Evolutionary conservation across 2,888 invertebrate species (phyloP), one percentile per base, ranked within the genome.

Genomic region (Dexiosoma caninum): DNA sequence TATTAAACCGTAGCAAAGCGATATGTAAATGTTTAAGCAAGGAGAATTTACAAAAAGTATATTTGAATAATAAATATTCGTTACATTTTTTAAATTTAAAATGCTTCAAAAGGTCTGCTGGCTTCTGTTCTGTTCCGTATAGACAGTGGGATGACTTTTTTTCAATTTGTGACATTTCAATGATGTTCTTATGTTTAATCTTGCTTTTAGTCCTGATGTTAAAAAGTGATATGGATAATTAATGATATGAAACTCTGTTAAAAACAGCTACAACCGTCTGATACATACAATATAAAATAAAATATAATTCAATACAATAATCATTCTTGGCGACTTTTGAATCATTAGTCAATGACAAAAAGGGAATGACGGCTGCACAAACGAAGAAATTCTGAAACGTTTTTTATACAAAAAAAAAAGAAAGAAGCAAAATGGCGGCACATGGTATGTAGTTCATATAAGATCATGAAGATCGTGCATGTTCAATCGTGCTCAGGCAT

Each of bases 311-410:
- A 59, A 51, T 75, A 64, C 42, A 42, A 35, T 49, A 49, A 66
- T 79, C 59, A 70, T 57, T 44, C 16, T 14, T 46, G 49, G 19
- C 53, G 79, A 12, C 51, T 75, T 44, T n/a, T n/a, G 59, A 64
- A 42, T 71, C 70, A 75, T 75, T 74, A 75, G 70, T 53, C 64
- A 70, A 32, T 32, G 44, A 49, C 53, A 70, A 71, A 62, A 40
- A 14, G 44, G 60, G 72, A 53, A 72, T 2, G 62, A 4, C 4
- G 9, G 44, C 72, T 53, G 14, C 10, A 42, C 35, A n/a, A 10
- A 30, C 23, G 35, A 59, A 16, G 0, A 35, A 9, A 40, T 14
- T 14, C 19, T 42, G 16, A 40, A 40, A 40, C 27, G 27, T n/a
- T n/a, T n/a, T n/a, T n/a, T n/a, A n/a, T n/a, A n/a, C n/a, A n/a